Percentiles rank a stretch among this genome's conserved stretches.
These are phyloP conservation scores for Cheracebus regulus DNA, from an alignment of 2,797 vertebrate species.

Conservation along the genomic window DNA sequence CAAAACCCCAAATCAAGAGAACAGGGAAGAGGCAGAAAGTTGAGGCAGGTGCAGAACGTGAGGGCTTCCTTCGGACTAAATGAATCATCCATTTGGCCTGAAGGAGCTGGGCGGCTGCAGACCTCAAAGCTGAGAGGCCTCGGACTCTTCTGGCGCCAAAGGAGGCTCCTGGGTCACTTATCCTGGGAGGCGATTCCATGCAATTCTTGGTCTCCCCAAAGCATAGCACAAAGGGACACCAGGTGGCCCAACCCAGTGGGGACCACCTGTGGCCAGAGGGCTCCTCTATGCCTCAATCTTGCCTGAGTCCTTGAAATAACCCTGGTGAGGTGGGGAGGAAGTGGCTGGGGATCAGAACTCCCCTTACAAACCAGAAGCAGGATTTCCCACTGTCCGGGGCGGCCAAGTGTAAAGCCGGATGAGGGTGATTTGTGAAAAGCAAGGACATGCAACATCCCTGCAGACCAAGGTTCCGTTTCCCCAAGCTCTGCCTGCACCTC, in stretches of 20 bases:
- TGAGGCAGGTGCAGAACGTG: accelerated
- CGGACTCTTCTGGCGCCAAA: not conserved
- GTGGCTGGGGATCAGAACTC: too few relatives aligned
- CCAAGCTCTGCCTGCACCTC: not conserved
- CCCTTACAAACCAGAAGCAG: too few relatives aligned
- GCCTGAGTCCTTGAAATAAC: not conserved
- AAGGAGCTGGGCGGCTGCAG: not conserved
- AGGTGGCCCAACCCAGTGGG: not conserved
- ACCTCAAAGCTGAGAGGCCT: not conserved
- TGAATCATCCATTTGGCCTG: not conserved
- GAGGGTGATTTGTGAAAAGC: not conserved
- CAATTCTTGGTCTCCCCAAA: not conserved
- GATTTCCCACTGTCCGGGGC: not conserved
- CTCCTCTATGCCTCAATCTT: not conserved
- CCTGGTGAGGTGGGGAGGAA: not conserved
- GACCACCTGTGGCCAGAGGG: not conserved
- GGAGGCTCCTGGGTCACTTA: too few relatives aligned
- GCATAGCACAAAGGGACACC: not conserved
- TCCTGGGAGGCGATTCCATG: not conserved
- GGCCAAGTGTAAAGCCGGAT: not conserved
- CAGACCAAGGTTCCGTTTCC: not conserved
- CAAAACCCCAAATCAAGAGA: not conserved
- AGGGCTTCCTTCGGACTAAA: not conserved
- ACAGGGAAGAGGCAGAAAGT: not conserved
- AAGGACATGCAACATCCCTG: not conserved